Evolutionary conservation across 2,113 vertebrate genomes (phyloP).

Genomic region (Sus scrofa): T2T-Sscrofa CM000826.6:20499501-20500000

Average conservation of each 20-base stretch:
- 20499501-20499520: no score
- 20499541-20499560: no score
- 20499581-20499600: background rate
- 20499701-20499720: background rate
- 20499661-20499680: background rate
- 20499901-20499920: slow-evolving; percentile 19
- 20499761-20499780: background rate
- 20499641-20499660: background rate
- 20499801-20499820: slow-evolving; percentile 10
- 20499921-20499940: slow-evolving; percentile 69
- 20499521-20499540: no score
- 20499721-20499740: slow-evolving; percentile 25
- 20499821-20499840: slow-evolving; percentile 41
- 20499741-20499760: background rate
- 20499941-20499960: slow-evolving; percentile 62
- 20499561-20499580: no score
- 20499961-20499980: slow-evolving; percentile 64
- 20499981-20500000: slow-evolving; percentile 76
- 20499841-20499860: background rate
- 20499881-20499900: background rate
- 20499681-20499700: background rate
- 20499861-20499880: background rate
- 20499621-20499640: background rate
- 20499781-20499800: slow-evolving; percentile 24
- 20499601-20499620: background rate